These are phyloP conservation scores for Trididemnum clinides DNA, from an alignment of 23 tunicate species.

Conservation along the genomic window DNA sequence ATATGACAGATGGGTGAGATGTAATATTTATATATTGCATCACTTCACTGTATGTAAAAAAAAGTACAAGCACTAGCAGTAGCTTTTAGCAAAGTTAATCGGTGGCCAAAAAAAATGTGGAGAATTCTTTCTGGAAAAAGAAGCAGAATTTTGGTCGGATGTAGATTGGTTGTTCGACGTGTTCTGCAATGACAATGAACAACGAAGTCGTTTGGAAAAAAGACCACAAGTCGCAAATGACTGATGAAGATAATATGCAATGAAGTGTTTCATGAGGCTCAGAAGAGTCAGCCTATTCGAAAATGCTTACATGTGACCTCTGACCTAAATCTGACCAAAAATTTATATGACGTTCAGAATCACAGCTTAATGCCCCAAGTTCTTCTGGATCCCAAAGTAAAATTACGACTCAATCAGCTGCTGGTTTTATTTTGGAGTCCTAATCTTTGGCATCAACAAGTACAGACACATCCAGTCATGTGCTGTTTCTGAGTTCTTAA, in stretches of 20 bases:
- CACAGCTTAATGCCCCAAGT: too few species aligned
- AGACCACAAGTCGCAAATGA: slow-evolving; percentile 4
- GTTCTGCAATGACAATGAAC: slow-evolving; percentile 1
- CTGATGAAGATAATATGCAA: slow-evolving; percentile 25
- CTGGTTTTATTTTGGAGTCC: too few species aligned
- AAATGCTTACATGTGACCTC: too few species aligned
- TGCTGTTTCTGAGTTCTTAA: too few species aligned
- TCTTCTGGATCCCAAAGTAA: too few species aligned
- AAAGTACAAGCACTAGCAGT: neutral
- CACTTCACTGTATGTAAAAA: neutral
- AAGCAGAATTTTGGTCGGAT: neutral
- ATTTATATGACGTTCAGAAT: too few species aligned
- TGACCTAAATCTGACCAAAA: too few species aligned
- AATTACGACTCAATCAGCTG: too few species aligned
- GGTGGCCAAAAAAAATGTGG: slow-evolving; percentile 1
- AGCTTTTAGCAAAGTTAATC: neutral
- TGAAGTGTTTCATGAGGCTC: too few species aligned
- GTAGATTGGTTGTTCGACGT: neutral
- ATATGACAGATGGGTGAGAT: slow-evolving; percentile 11
- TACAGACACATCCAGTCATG: too few species aligned
- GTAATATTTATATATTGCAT: neutral
- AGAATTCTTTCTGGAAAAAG: neutral
- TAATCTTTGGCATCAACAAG: too few species aligned
- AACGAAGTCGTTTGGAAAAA: slow-evolving; percentile 11
- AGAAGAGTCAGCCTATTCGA: too few species aligned